Evolutionary conservation across 1,140 invertebrate genomes (phyloP), one percentile per base, ranked within the genome.

Genomic region (Apis cerana): DNA sequence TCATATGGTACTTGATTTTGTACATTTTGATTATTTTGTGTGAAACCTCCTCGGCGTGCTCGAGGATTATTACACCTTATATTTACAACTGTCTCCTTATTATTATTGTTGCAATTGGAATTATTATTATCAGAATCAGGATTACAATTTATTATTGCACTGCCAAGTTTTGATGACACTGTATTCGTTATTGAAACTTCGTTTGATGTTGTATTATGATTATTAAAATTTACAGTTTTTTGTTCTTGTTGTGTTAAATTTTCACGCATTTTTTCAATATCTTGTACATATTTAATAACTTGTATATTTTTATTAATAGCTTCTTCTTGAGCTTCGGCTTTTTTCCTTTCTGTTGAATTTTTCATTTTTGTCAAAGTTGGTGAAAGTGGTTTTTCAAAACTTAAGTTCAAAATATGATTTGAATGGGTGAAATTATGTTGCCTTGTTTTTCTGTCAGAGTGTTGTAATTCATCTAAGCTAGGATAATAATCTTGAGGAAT

Each of bases 401-500:
- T 90, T 13, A 91, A 72, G 71, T 80, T 92, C 50, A 92, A 82
- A 48, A 79, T 67, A 23, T 92, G 86, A 83, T 91, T 92, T 8
- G 85, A 80, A 33, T 92, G 89, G 1, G 80, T 80, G 43, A 90
- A 91, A 50, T 86, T 91, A 50, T 92, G 90, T 62, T 91, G 90
- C 21, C 88, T 90, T 48, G 88, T 75, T 79, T 93, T 92, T 19
- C 89, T 89, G 65, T 94, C 93, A 0, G 90, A 89, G 13, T 94
- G 92, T 58, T 94, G 93, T 27, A 91, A 82, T 59, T 94, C 94
- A 52, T 94, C 93, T 33, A 94, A 82, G 75, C 93, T 94, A 1
- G 94, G 94, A 82, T 94, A 94, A 80, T 94, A 92, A 71, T 94
- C 93, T 82, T 92, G 81, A 72, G 88, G 85, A 71, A 90, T 85